Evolutionary conservation across 2,797 vertebrate species (phyloP).

Genomic region (Ambastaia sidthimunki): DNA sequence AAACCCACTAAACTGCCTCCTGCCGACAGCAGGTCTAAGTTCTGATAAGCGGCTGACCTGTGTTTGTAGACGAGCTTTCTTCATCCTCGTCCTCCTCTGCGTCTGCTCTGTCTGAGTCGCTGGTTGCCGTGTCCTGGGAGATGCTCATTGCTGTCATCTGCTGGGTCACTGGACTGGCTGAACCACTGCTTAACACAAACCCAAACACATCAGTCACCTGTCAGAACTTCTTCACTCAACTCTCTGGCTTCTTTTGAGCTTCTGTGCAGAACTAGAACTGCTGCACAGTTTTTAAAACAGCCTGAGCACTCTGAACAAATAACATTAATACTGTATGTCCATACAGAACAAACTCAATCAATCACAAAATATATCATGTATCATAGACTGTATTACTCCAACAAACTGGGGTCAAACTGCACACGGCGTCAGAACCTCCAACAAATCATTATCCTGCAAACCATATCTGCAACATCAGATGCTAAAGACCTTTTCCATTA

Average conservation of each 20-base stretch:
- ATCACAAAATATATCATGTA: background rate
- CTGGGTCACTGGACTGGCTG: conserved; percentile 87
- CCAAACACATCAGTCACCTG: conserved; percentile 9
- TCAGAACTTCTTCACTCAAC: background rate
- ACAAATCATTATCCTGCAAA: background rate
- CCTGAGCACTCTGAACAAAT: background rate
- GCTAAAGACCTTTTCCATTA: too few relatives aligned
- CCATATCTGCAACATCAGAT: too few relatives aligned
- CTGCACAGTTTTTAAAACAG: background rate
- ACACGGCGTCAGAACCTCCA: background rate
- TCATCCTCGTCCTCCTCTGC: conserved; percentile 66
- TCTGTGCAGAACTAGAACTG: background rate
- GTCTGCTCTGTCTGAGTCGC: conserved; percentile 79
- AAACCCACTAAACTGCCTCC: background rate
- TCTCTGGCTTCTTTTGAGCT: background rate
- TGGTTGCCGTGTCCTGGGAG: conserved; percentile 81
- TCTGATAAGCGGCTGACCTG: conserved; percentile 71
- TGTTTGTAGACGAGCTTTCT: conserved; percentile 73
- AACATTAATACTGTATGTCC: background rate
- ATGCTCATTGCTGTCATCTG: conserved; percentile 94
- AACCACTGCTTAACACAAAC: conserved; percentile 56
- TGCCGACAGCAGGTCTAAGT: background rate
- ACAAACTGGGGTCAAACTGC: background rate
- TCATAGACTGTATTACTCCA: background rate
- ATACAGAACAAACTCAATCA: background rate